Evolutionary conservation across 2,888 invertebrate genomes (phyloP).

Genomic region (Ashinkailepas kermadecensis): DNA sequence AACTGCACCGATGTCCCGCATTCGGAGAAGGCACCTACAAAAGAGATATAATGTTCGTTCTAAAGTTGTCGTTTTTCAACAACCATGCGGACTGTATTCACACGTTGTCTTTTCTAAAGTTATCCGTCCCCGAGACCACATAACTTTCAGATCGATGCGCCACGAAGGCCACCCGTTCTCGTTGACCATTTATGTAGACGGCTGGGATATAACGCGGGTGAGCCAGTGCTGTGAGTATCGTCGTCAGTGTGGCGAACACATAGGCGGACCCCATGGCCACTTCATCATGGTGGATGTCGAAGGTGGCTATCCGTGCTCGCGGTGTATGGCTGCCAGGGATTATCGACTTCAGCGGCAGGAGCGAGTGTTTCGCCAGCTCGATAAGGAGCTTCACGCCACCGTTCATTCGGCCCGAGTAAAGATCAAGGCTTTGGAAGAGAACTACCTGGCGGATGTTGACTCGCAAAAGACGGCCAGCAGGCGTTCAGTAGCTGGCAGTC

Average conservation of each 20-base stretch:
- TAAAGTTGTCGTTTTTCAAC: constrained; percentile 1
- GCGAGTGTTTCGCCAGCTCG: not conserved
- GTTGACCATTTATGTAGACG: not conserved
- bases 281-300: constrained; percentile 12
- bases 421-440: not conserved
- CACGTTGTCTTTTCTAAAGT: not conserved
- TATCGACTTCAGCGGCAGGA: not conserved
- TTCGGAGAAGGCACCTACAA: not conserved
- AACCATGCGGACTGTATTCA: not conserved
- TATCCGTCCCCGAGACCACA: not conserved
- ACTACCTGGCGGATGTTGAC: not conserved
- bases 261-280: not conserved
- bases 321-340: not conserved
- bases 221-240: constrained; percentile 18
- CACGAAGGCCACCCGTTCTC: not conserved
- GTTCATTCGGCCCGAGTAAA: not conserved
- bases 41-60: not conserved
- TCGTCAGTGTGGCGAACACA: not conserved
- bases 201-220: not conserved
- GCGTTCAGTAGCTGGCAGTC: not conserved
- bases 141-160: constrained; percentile 1
- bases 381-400: not conserved
- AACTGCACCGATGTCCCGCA: not conserved
- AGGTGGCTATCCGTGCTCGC: not conserved
- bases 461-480: not conserved